Base-by-base conservation (phyloP, 2,113 vertebrate genomes). In the Pedetes capensis region DNA sequence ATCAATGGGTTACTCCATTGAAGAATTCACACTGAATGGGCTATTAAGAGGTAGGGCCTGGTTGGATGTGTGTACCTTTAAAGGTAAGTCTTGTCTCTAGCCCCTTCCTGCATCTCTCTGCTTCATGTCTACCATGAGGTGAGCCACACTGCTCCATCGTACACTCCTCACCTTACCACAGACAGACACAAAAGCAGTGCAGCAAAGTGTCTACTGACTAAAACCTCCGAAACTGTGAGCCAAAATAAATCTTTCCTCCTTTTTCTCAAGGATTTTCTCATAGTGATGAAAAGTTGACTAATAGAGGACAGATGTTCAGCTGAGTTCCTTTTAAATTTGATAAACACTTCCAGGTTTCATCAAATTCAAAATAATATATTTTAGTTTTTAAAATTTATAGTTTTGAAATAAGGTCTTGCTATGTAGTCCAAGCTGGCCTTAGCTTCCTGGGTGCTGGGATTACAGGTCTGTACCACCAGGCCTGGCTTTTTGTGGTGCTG, bases 251-350 rank as follows among this genome's bases (percentile, higher is more conserved):
- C n/a, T 39, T 39, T 39, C 17, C 66, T 69, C 27, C 37, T 39
- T 64, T 64, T 69, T 20, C 37, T 39, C 17, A 69, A 17, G 66
- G 18, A 39, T 39, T 69, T 69, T 69, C 16, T 69, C 20, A 9
- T 20, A 23, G n/a, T 22, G 18, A 39, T 69, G 66, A 68, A 4
- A 69, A 69, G n/a, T 68, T 18, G n/a, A 22, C 2, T 68, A n/a
- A n/a, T 10, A 63, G 42, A n/a, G 37, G 79, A 90, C 29, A 53
- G 37, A 79, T 59, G 34, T 72, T 55, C 20, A 74, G 37, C 20
- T 72, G 55, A 93, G 16, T 94, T 78, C 64, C 34, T 93, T 91
- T 63, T 96, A 53, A 89, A 93, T 49, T 89, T 92, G 76, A 72
- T n/a, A 90, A 79, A 37, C 8, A 66, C 32, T 68, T 57, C 22